A percentile compares a stretch with the other conserved stretches of the same genome.
These are phyloP conservation scores for Chrysolina oricalcia DNA, from an alignment of 2,888 invertebrate genomes.

Conservation along the genomic window DNA sequence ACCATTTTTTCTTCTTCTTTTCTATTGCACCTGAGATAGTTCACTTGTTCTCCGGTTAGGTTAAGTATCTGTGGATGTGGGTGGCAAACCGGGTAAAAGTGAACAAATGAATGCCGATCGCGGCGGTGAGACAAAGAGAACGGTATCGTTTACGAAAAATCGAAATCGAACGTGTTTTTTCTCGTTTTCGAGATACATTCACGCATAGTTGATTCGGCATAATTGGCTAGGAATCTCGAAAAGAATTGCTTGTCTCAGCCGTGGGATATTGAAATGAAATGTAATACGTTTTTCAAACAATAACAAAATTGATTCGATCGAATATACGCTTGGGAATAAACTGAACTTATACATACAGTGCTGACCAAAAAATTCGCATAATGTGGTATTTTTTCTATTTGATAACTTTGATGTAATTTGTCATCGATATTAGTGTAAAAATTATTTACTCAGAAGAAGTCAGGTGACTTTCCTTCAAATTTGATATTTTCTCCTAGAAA, in stretches of 20 bases:
- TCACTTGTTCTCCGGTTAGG: conserved; percentile 33
- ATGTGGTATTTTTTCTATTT: too few species aligned
- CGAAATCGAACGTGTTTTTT: conserved; percentile 9
- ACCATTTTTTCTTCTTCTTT: conserved; percentile 54
- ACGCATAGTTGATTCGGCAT: conserved; percentile 1
- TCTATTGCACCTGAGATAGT: conserved; percentile 49
- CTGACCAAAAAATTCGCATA: too few species aligned
- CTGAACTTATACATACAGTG: too few species aligned
- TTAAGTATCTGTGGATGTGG: conserved; percentile 40
- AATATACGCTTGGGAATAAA: background rate
- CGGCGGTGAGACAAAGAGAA: conserved; percentile 34
- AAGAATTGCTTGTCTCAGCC: background rate
- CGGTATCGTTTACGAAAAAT: conserved; percentile 33
- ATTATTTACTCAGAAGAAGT: too few species aligned
- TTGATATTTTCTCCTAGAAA: too few species aligned
- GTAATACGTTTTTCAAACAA: background rate
- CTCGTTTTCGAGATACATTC: background rate
- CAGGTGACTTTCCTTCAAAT: too few species aligned
- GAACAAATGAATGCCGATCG: conserved; percentile 40
- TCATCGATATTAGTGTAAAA: too few species aligned
- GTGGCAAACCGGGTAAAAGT: conserved; percentile 33
- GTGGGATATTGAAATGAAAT: background rate
- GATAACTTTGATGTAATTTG: too few species aligned
- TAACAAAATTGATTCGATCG: background rate
- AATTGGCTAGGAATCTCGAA: conserved; percentile 1